These are phyloP conservation scores for Bombus pascuorum DNA, from an alignment of 1,140 invertebrate genomes.

Conservation along the genomic window DNA sequence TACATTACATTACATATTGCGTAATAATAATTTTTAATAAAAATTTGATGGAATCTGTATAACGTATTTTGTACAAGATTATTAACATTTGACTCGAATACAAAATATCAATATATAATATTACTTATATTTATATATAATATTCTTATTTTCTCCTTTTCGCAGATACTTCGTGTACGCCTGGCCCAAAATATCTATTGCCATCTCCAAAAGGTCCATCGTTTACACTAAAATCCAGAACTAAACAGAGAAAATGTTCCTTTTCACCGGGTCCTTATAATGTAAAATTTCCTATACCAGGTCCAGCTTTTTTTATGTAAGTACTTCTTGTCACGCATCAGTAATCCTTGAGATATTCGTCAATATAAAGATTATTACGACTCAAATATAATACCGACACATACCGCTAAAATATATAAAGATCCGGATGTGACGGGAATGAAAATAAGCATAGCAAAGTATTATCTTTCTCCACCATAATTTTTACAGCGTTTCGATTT, in stretches of 20 bases:
- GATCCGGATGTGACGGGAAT: no score
- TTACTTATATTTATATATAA: no score
- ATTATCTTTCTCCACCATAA: no score
- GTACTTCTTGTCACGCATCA: not conserved
- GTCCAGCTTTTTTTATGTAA: conserved; percentile 71
- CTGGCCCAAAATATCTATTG: conserved; percentile 68
- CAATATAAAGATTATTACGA: not conserved
- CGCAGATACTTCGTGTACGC: conserved; percentile 32
- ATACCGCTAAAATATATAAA: no score
- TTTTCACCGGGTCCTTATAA: conserved; percentile 68
- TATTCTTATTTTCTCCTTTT: not conserved
- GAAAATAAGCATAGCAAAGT: no score
- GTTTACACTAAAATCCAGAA: conserved; percentile 68
- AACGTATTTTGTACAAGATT: no score
- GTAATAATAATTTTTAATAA: no score
- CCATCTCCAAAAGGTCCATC: conserved; percentile 51
- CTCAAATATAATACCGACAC: not conserved
- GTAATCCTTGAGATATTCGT: not conserved
- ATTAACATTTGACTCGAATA: no score
- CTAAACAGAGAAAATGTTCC: conserved; percentile 19
- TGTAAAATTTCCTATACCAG: conserved; percentile 38
- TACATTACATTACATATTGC: no score
- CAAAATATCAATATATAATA: no score
- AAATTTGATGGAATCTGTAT: no score
- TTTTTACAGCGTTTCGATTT: no score